Evolutionary conservation across 1,140 invertebrate species (phyloP), one percentile per base, ranked within the genome.

Genomic region (Drosophila bifasciata): DNA sequence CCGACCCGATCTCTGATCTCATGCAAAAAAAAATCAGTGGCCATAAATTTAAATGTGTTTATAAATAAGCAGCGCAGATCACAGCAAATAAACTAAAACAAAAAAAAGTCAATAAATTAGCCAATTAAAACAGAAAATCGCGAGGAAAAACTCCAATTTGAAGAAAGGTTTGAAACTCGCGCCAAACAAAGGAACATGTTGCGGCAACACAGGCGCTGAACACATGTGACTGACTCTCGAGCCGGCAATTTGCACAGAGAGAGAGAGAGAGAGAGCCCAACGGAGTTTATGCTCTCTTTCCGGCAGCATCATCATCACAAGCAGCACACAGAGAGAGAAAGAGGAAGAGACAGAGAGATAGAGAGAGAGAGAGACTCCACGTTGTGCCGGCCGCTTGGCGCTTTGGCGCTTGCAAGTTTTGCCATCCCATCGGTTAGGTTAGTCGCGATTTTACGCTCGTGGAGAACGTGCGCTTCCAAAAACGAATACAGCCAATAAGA

Each of bases 1-100:
- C 4, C 19, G 5, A 5, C 11, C 32, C 32, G 32, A 36, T 36
- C 63, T 68, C 79, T 79, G 79, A 85, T 85, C 66, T 84, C 80
- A 81, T 81, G 83, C 83, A 68, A 88, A 85, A 73, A 85, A 73
- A 86, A 77, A 43, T 62, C 80, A 69, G 57, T 50, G 52, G 61
- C 74, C 79, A 86, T 86, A 86, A 86, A 86, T 86, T 78, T 80
- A 67, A 88, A 86, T 81, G 78, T 75, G 60, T 81, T 86, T 86
- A 86, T 86, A 86, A 86, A 86, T 88, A 88, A 86, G 58, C 74
- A 84, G 44, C 40, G 17, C 52, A 48, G 49, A 51, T 57, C 44
- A 44, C 21, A 63, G 58, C 36, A 46, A 55, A 41, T 23, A 16
- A 53, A 57, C 45, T 16, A 15, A 46, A 25, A 43, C 50, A 39